A percentile compares a stretch with the other conserved stretches of the same genome.
Conservation (phyloP, 2,113 vertebrate species). For the Neolamprologus devosi region DNA sequence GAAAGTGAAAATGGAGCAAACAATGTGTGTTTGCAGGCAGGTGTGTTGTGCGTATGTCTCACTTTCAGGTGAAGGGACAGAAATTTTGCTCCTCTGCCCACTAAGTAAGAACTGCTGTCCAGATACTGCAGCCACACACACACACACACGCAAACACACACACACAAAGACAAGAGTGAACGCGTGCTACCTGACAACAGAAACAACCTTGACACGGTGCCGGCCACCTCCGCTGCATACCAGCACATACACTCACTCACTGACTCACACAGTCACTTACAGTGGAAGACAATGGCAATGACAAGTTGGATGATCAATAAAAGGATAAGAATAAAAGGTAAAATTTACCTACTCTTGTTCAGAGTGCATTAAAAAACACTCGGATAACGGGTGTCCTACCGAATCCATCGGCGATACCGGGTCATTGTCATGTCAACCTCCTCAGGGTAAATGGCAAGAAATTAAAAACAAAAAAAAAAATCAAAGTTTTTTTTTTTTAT, state of each 20-base stretch:
- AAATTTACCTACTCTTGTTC: constrained; percentile 99
- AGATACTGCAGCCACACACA: constrained; percentile 20
- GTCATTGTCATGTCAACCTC: constrained; percentile 86
- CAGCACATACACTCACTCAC: constrained; percentile 31
- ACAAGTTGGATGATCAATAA: constrained; percentile 42
- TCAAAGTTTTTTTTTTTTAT: constrained; percentile 77
- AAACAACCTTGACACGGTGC: constrained; percentile 67
- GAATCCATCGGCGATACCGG: constrained; percentile 92
- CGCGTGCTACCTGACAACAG: constrained; percentile 62
- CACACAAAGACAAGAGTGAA: not conserved
- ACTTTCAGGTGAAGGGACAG: constrained; percentile 28
- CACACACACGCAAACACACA: not conserved
- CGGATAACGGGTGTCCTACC: constrained; percentile 95
- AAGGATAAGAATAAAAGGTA: constrained; percentile 60
- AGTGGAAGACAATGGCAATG: constrained; percentile 58
- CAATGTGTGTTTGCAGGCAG: not conserved
- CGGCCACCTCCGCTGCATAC: constrained; percentile 55
- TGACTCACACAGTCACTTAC: constrained; percentile 7
- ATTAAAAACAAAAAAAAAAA: not conserved
- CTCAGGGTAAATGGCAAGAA: constrained; percentile 41
- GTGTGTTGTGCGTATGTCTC: not conserved
- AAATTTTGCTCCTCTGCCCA: constrained; percentile 16
- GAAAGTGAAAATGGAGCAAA: not conserved
- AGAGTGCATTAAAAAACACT: constrained; percentile 98
- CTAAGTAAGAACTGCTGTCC: constrained; percentile 46